These are phyloP conservation scores for Telmatochromis brachygnathus DNA, from an alignment of 2,113 vertebrate genomes.

Conservation along the genomic window DNA sequence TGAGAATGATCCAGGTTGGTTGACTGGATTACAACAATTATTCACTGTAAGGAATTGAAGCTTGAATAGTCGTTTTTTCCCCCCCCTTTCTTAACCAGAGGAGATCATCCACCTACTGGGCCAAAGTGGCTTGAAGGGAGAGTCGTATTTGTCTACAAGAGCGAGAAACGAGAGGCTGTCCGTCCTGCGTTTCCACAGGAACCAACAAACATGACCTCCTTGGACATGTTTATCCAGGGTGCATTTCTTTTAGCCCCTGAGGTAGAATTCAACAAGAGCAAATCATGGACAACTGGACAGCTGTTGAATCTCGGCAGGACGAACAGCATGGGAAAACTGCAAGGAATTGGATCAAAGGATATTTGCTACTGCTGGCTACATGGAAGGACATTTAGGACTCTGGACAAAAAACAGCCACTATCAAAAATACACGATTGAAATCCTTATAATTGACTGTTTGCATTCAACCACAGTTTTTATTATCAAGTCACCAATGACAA, in stretches of 20 bases:
- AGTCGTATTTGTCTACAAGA: conserved; percentile 68
- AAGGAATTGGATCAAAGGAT: neutral
- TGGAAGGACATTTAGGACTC: neutral
- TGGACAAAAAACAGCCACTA: neutral
- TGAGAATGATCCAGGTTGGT: conserved; percentile 87
- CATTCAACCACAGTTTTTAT: neutral
- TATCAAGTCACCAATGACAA: neutral
- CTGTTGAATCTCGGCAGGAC: neutral
- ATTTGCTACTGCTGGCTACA: no score
- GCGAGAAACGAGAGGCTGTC: conserved; percentile 81
- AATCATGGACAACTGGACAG: neutral
- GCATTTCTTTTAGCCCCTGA: neutral
- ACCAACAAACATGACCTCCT: neutral
- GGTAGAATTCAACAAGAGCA: neutral
- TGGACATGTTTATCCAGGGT: neutral
- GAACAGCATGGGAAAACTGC: neutral
- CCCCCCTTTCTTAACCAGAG: conserved; percentile 51
- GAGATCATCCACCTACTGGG: conserved; percentile 79
- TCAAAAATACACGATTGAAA: neutral
- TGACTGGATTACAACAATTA: neutral
- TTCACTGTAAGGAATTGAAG: neutral
- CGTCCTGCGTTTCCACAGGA: conserved; percentile 74
- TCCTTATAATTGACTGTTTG: neutral
- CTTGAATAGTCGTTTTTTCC: neutral
- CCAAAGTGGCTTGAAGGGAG: conserved; percentile 72